Percentiles rank a stretch among this genome's conserved stretches.
These are phyloP conservation scores for Chymomyza procnemis DNA, from an alignment of 2,888 invertebrate species.

Conservation along the genomic window DNA sequence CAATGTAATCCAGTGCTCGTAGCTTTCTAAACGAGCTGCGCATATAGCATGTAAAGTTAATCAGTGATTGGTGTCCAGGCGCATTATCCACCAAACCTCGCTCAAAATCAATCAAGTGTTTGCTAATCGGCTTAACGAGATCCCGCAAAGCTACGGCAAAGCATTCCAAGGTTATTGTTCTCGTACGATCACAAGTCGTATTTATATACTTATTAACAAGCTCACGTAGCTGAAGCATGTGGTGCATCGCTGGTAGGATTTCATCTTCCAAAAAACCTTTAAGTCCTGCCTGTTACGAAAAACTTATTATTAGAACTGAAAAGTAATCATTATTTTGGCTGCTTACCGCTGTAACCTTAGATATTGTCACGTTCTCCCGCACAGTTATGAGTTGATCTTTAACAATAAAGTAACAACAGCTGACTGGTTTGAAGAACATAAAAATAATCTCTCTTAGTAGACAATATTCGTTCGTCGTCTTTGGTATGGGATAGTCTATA, in stretches of 20 bases:
- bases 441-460: conserved; percentile 76
- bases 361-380: conserved; percentile 63
- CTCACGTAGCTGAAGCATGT: conserved; percentile 74
- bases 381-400: conserved; percentile 37
- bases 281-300: conserved; percentile 54
- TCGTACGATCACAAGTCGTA: conserved; percentile 38
- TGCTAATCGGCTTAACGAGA: conserved; percentile 76
- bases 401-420: conserved; percentile 70
- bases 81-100: conserved; percentile 64
- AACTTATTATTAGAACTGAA: neutral
- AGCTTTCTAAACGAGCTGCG: conserved; percentile 73
- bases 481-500: conserved; percentile 41
- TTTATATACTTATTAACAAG: conserved; percentile 67
- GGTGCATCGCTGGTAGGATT: conserved; percentile 55
- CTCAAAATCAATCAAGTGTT: conserved; percentile 76
- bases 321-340: neutral
- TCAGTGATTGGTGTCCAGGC: conserved; percentile 57
- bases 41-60: conserved; percentile 76
- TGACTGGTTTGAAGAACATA: conserved; percentile 75
- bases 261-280: conserved; percentile 55
- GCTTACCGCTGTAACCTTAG: conserved; percentile 73
- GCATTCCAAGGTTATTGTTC: conserved; percentile 79
- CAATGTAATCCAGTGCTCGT: conserved; percentile 72
- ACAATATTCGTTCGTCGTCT: conserved; percentile 70
- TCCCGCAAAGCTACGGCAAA: conserved; percentile 78